Evolutionary conservation across 2,797 vertebrate genomes (phyloP).

Genomic region (Loris lydekkerianus): DNA sequence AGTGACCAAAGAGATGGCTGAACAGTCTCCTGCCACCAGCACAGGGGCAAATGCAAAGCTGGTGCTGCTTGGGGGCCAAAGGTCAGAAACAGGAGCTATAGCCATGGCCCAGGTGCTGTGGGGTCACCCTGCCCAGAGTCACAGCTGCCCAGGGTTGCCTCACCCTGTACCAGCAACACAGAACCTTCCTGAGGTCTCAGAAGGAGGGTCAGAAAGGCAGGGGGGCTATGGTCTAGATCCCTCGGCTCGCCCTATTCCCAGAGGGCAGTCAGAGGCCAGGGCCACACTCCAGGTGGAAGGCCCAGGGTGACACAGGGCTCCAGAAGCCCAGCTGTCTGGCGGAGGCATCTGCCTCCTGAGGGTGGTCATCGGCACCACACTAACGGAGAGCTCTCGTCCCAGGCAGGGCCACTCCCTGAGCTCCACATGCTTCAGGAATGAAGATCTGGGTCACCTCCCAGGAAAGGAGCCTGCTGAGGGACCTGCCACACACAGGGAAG

Average conservation of each 20-base stretch:
- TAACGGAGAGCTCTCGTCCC: neutral
- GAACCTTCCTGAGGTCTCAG: neutral
- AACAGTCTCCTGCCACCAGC: neutral
- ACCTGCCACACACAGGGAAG: neutral
- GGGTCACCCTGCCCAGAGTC: accelerated
- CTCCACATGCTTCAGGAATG: accelerated
- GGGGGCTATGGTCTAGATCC: neutral
- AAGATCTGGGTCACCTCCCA: neutral
- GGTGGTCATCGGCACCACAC: no score
- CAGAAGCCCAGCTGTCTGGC: no score
- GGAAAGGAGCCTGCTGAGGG: neutral
- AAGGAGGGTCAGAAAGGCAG: neutral
- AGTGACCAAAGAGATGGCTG: no score
- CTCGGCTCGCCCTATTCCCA: neutral
- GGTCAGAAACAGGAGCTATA: no score
- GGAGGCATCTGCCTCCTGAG: accelerated
- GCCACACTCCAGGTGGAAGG: neutral
- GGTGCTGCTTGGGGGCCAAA: no score
- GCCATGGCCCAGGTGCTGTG: accelerated
- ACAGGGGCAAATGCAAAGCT: neutral
- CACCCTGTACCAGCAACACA: neutral
- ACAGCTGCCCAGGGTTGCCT: neutral
- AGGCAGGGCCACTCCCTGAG: neutral
- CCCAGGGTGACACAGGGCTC: neutral
- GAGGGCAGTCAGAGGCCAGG: neutral